Base-by-base conservation (phyloP, 2,888 invertebrate genomes). In the Chouioia cunea region DNA sequence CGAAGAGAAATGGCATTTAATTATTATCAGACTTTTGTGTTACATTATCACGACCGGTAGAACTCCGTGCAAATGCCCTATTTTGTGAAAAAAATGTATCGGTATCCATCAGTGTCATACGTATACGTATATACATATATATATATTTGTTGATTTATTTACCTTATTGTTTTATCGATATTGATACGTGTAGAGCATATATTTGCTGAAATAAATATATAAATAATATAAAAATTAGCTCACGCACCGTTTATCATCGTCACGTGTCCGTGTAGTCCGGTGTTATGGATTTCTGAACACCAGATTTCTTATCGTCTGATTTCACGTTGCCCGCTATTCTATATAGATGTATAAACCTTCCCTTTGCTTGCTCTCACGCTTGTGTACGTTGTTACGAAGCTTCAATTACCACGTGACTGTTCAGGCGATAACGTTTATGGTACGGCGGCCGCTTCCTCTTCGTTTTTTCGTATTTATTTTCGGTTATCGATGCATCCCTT, bases 271-370 rank as follows among this genome's bases (percentile, higher is more conserved):
- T 81, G 76, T 79, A 81, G 77, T 74, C 77, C 79, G 81, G 80
- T 85, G 86, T 85, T 86, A 86, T 85, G 85, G 85, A 86, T 85
- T 86, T 85, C 80, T 85, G 85, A 81, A 81, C 81, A 79, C 79
- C 77, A 76, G 74, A 75, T 71, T 68, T 68, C 65, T 60, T 59
- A 69, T 43, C 62, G 70, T 67, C 67, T 67, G 60, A 69, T 66
- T 73, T 73, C 68, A 71, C 58, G 65, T 74, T 73, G 62, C 68
- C 67, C 65, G 72, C 59, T 36, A 6, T 36, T 8, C 67, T 66
- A 15, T 27, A 27, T 27, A 27, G 6, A 36, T 36, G 12, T 10
- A 36, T 36, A 10, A 10, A 6, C 36, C 36, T 48, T 73, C 36
- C 46, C 60, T 44, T 36, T 66, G 66, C 62, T 70, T 69, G 73